Base-by-base conservation (phyloP, 2,797 vertebrate species). In the Echiichthys vipera region DNA sequence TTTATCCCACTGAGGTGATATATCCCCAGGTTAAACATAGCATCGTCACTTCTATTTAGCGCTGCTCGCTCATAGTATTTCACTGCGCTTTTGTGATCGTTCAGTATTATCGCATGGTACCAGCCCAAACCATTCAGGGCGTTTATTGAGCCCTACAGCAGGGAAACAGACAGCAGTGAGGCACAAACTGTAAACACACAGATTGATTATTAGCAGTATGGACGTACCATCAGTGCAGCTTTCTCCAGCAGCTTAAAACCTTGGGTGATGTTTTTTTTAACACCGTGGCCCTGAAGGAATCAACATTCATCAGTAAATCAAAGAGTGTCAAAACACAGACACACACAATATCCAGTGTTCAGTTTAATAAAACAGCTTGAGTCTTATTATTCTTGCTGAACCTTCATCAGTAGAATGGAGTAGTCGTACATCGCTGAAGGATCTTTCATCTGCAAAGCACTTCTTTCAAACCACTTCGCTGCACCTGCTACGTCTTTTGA, bases 111-210 rank as follows among this genome's bases (percentile, higher is more conserved):
- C 88, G 96, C 94, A 81, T 97, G 96, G 89, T 98, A 98, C 97
- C 96, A 98, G 57, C 97, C 97, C 49, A 98, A 81, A 56, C 95
- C 96, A 49, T 98, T 99, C 89, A 99, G 89, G 32, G 97, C 97
- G 17, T 95, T 94, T 71, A 94, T 93, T 63, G 95, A 95, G 29
- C 98, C 98, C 98, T 98, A 66, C 47, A 71, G 83, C 79, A 32
- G 78, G 61, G 77, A 91, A 80, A 78, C 68, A 76, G 47, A 86
- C 17, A 64, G 25, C 36, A 25, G 64, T 30, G 69, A 40, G 46
- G 50, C 49, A 72, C 47, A 57, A 15, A 57, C n/a, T 45, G 58
- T 75, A 81, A 76, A 86, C 76, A 73, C 63, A 67, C 20, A 5
- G 27, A 80, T 49, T 67, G 78, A 88, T 84, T 62, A 50, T 11